These are phyloP conservation scores for Torymus aiolomorphi DNA, from an alignment of 2,888 invertebrate genomes.

Conservation along the genomic window DNA sequence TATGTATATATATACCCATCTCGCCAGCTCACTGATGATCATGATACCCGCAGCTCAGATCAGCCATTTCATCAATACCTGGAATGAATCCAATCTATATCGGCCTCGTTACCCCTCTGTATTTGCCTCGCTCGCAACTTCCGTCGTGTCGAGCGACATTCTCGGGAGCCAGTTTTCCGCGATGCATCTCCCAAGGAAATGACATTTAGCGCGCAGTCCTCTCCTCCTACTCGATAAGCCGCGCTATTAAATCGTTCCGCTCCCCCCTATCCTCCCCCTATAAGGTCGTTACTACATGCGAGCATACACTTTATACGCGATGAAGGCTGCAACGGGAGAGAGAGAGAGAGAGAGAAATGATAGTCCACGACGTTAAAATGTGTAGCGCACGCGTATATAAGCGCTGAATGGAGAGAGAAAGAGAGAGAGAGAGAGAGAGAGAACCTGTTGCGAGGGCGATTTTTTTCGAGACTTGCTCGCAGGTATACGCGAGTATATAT, in stretches of 20 bases:
- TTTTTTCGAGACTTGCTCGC: background rate
- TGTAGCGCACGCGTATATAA: slow-evolving; percentile 47
- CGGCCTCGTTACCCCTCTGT: slow-evolving; percentile 29
- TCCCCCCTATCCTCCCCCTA: background rate
- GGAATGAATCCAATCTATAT: slow-evolving; percentile 39
- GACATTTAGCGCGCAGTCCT: slow-evolving; percentile 34
- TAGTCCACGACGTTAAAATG: slow-evolving; percentile 44
- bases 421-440: background rate
- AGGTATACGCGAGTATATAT: no score
- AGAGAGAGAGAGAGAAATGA: slow-evolving; percentile 34
- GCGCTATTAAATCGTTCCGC: slow-evolving; percentile 37
- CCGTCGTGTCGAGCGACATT: slow-evolving; percentile 33
- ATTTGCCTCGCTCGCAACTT: background rate
- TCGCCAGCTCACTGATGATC: no score
- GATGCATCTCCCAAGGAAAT: slow-evolving; percentile 32
- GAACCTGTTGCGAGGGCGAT: slow-evolving; percentile 28
- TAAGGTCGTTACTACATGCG: no score
- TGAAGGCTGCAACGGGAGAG: no score
- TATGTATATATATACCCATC: no score
- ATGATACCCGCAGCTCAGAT: background rate
- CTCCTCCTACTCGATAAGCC: slow-evolving; percentile 29
- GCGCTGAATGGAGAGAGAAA: background rate
- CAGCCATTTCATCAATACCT: slow-evolving; percentile 31
- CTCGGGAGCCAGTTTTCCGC: background rate
- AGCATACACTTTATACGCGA: background rate